Conservation (phyloP, 92 coral and sea anemone species). For the Zoanthus solanderi region DNA sequence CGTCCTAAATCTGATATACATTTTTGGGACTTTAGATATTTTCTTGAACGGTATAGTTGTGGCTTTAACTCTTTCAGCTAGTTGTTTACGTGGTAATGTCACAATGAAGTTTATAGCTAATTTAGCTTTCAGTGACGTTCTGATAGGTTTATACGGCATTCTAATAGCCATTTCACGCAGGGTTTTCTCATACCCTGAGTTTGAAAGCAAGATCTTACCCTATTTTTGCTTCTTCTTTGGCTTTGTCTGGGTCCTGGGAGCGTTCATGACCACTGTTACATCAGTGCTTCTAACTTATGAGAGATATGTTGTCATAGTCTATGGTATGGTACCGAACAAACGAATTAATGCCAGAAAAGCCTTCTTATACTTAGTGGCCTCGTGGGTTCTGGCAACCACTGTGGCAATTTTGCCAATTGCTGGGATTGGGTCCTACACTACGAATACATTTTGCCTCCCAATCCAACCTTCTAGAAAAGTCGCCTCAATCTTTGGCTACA, state of each 20-base stretch:
- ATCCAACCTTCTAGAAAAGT: slow-evolving; percentile 80
- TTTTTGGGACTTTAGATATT: slow-evolving; percentile 27
- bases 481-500: slow-evolving; percentile 70
- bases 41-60: slow-evolving; percentile 23
- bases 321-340: slow-evolving; percentile 70
- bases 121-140: slow-evolving; percentile 20
- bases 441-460: slow-evolving; percentile 86
- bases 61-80: slow-evolving; percentile 1
- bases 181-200: slow-evolving; percentile 51
- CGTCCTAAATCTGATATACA: slow-evolving; percentile 17
- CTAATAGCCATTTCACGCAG: slow-evolving; percentile 28
- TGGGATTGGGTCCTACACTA: slow-evolving; percentile 78
- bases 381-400: slow-evolving; percentile 63
- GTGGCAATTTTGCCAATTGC: slow-evolving; percentile 71
- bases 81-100: slow-evolving; percentile 21
- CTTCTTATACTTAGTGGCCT: slow-evolving; percentile 31
- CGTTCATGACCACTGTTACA: slow-evolving; percentile 60
- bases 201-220: slow-evolving; percentile 6
- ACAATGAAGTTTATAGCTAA: slow-evolving; percentile 35
- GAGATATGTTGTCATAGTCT: slow-evolving; percentile 73
- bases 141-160: slow-evolving; percentile 31
- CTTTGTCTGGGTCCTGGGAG: slow-evolving; percentile 73
- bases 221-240: slow-evolving; percentile 68
- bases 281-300: slow-evolving; percentile 73
- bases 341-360: slow-evolving; percentile 53